Conservation (phyloP, 2,797 vertebrate genomes). For the Nothura maculosa region DNA sequence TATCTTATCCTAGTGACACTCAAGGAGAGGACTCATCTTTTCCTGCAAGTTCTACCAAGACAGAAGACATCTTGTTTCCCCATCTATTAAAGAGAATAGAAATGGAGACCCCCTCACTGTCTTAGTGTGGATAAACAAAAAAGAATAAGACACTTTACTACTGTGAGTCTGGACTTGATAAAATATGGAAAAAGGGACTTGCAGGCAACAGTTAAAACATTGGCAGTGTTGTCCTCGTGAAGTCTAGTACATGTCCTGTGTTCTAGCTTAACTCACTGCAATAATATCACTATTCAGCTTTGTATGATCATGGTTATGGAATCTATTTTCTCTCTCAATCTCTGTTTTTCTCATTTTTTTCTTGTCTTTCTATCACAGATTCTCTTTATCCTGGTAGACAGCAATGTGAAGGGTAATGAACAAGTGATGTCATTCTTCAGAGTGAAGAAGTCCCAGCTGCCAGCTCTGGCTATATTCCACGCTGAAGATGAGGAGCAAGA, state of each 20-base stretch:
- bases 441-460: constrained; percentile 87
- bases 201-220: not conserved
- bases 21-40: not conserved
- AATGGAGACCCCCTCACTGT: not conserved
- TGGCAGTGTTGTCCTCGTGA: not conserved
- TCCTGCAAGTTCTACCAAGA: not conserved
- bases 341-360: not conserved
- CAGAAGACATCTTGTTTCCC: not conserved
- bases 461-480: constrained; percentile 89
- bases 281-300: not conserved
- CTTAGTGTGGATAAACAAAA: not conserved
- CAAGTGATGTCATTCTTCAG: constrained; percentile 87
- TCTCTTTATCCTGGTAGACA: constrained; percentile 92
- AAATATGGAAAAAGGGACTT: not conserved
- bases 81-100: not conserved
- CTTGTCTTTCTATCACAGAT: constrained; percentile 79
- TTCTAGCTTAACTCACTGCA: not conserved
- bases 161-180: not conserved
- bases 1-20: not conserved
- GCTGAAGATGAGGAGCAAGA: constrained; percentile 84
- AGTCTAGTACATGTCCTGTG: not conserved
- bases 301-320: not conserved
- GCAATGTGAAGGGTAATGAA: constrained; percentile 82
- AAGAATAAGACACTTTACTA: not conserved
- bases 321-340: not conserved